phyloP scores from a whole-genome alignment of 2,888 invertebrate genomes.

The Miltochrista miniata region DNA sequence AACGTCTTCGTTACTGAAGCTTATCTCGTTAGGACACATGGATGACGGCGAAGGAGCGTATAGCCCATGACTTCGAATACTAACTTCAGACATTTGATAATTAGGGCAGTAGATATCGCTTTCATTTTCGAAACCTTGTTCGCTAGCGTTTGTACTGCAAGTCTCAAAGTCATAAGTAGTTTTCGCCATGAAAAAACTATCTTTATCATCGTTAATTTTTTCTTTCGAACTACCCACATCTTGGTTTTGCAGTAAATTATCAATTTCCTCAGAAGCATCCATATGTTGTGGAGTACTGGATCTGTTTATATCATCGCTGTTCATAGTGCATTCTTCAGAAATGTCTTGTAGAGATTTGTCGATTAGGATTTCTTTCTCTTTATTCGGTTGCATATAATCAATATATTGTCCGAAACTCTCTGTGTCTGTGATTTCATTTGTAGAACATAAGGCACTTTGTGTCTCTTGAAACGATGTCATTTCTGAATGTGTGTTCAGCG shows the following conservation, averaged over 20 bases:
- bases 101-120: slow-evolving; percentile 85
- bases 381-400: slow-evolving; percentile 70
- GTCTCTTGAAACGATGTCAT: slow-evolving; percentile 77
- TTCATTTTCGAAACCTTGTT: slow-evolving; percentile 81
- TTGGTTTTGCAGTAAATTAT: slow-evolving; percentile 59
- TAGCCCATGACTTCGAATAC: slow-evolving; percentile 85
- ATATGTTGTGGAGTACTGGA: slow-evolving; percentile 60
- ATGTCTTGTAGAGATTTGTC: slow-evolving; percentile 77
- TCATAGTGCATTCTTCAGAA: slow-evolving; percentile 77
- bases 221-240: slow-evolving; percentile 59
- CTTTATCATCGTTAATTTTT: slow-evolving; percentile 67
- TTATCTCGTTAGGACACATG: slow-evolving; percentile 78
- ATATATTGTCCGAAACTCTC: slow-evolving; percentile 80
- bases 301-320: slow-evolving; percentile 68
- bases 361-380: slow-evolving; percentile 60
- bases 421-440: slow-evolving; percentile 78
- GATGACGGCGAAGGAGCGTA: slow-evolving; percentile 85
- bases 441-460: slow-evolving; percentile 76
- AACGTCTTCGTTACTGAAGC: slow-evolving; percentile 78
- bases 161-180: slow-evolving; percentile 75
- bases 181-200: slow-evolving; percentile 71
- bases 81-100: slow-evolving; percentile 86
- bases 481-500: slow-evolving; percentile 77
- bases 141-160: slow-evolving; percentile 75
- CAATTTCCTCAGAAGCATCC: slow-evolving; percentile 56